Base-by-base conservation (phyloP, 1,140 invertebrate species). In the Meloidogyne chitwoodi region DNA sequence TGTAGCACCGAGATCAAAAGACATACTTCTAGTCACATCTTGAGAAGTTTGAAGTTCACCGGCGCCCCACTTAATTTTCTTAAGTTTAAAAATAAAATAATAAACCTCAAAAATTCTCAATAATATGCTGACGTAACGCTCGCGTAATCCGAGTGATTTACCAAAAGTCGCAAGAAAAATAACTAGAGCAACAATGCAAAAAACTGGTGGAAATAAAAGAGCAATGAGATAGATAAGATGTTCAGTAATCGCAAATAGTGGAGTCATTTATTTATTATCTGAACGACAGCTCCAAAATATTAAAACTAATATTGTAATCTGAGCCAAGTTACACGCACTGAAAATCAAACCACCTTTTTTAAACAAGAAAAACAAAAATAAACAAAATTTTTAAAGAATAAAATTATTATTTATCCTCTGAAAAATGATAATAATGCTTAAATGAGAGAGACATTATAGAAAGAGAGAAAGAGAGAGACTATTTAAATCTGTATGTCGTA, bases 101-200 rank as follows among this genome's bases (percentile, higher is more conserved):
- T 6, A 24, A 71, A 71, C 80, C 74, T 80, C 79, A 69, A 80
- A 80, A 34, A 80, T 80, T 41, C 79, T 38, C n/a, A 80, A 65
- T 38, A 80, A 62, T 66, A 65, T 65, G 29, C 66, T 70, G 19
- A 80, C 74, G 66, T 80, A 80, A 41, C 80, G 63, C 48, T 80
- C 79, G 14, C 79, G 72, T 11, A 80, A 48, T 22, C 79, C 79
- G 24, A 80, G 41, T 4, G 79, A 80, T 68, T 80, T 81, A 26
- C 79, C 79, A 63, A 80, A 82, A 14, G 76, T 72, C 24, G 79
- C 78, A 22, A 80, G 68, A 19, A 79, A 29, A 44, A 80, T 69
- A 14, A 80, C 79, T 11, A 79, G 22, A 41, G 41, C 22, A 26
- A 80, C 78, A 26, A 71, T 71, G 26, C 74, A 38, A 16, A 80